Base-by-base conservation (phyloP, 2,797 vertebrate species). In the Hydrophis major region DNA sequence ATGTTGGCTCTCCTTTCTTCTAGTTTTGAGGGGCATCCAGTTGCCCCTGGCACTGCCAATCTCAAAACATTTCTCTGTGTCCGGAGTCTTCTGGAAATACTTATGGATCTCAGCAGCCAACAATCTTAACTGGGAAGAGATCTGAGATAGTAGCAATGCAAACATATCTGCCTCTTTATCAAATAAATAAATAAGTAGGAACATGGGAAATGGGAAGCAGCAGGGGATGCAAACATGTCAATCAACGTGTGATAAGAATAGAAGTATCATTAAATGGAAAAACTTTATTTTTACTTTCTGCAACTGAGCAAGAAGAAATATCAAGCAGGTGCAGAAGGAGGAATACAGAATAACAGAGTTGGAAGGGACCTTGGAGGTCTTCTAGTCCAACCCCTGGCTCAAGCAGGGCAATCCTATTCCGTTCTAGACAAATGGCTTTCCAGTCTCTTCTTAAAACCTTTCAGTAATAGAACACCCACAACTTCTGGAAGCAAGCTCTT, bases 191-290 rank as follows among this genome's bases (percentile, higher is more conserved):
- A 28, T n/a, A 18, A 66, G 57, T 14, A 37, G 13, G 56, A 93
- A 66, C 90, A 92, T 90, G 94, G 74, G 57, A 94, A 86, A 89
- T 92, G 94, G 94, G 92, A 95, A 95, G 63, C 95, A 94, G 95
- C 96, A 94, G 96, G 96, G 93, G 95, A 93, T 93, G 91, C 90
- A 94, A 96, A 96, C 95, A 96, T 93, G 96, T 96, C 97, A 97
- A 95, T 97, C 97, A 97, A 57, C 89, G 93, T 94, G 92, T 63
- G 95, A n/a, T 28, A 87, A 90, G 89, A 66, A 93, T 93, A 96
- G 96, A 95, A 96, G 94, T 96, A 94, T 95, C 96, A 97, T 96
- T 96, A 97, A 97, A 94, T 95, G 42, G 95, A 94, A 94, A 95
- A 94, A 95, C 89, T 61, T 69, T 96, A 96, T 97, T 96, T 97